A percentile compares a stretch with the other conserved stretches of the same genome.
phyloP scores from a whole-genome alignment of 2,797 vertebrate species.

The Chiloscyllium punctatum region DNA sequence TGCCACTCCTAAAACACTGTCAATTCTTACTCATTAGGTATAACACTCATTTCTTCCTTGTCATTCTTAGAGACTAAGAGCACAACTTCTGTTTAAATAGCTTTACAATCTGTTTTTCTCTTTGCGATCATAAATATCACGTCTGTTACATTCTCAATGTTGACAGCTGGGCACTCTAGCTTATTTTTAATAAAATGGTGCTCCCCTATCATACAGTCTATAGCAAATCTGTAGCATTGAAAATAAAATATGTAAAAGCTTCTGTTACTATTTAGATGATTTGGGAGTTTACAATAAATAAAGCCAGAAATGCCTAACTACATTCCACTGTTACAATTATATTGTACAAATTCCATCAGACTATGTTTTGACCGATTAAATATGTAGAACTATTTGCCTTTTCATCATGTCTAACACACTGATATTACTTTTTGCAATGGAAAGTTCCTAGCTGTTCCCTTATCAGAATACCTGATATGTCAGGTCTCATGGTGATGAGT shows the following conservation, averaged over 20 bases:
- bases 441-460: background rate
- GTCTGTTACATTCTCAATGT: background rate
- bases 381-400: background rate
- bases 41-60: background rate
- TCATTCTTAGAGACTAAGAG: background rate
- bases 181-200: background rate
- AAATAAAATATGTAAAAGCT: constrained; percentile 5
- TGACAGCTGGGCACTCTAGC: background rate
- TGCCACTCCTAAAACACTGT: background rate
- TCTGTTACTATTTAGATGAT: background rate
- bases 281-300: background rate
- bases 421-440: constrained; percentile 8
- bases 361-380: background rate
- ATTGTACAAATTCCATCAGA: background rate
- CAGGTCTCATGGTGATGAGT: constrained; percentile 48
- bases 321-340: background rate
- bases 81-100: background rate
- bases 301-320: background rate
- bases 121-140: background rate
- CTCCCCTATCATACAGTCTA: background rate
- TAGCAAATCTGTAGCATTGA: background rate
- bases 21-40: background rate
- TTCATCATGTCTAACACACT: background rate
- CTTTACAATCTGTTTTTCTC: background rate
- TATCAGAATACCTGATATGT: background rate